Conservation (phyloP, 2,888 invertebrate genomes). For the Antheraea yamamai region DNA sequence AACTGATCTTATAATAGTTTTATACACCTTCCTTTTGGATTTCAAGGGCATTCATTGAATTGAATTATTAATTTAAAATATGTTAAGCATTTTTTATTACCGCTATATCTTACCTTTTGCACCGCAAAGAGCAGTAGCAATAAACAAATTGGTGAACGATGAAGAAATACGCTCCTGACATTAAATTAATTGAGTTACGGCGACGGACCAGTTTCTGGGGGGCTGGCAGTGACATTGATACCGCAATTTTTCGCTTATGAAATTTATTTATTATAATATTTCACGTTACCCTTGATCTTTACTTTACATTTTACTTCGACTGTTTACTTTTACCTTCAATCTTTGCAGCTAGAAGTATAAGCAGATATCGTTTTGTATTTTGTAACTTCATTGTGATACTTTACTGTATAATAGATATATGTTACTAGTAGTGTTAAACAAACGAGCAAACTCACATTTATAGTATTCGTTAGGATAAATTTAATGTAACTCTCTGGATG, state of each 20-base stretch:
- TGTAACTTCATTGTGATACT: neutral
- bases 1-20: too few relatives aligned
- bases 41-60: too few relatives aligned
- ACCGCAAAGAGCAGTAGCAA: slow-evolving; percentile 3
- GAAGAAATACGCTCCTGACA: slow-evolving; percentile 12
- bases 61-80: too few relatives aligned
- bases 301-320: neutral
- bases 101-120: neutral
- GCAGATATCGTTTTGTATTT: neutral
- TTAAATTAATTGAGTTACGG: slow-evolving; percentile 14
- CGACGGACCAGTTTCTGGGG: slow-evolving; percentile 10
- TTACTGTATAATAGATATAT: neutral
- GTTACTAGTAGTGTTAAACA: too few relatives aligned
- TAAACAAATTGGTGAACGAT: slow-evolving; percentile 15
- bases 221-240: slow-evolving; percentile 16
- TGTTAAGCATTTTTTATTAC: too few relatives aligned
- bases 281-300: slow-evolving; percentile 10
- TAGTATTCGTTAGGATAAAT: too few relatives aligned
- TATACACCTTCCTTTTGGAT: too few relatives aligned
- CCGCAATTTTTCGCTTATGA: slow-evolving; percentile 2
- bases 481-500: too few relatives aligned
- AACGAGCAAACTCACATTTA: too few relatives aligned
- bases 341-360: neutral
- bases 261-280: slow-evolving; percentile 10
- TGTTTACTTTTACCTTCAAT: slow-evolving; percentile 4